Conservation (phyloP, 2,797 vertebrate species). For the Hydrocynus forskahlii region DNA sequence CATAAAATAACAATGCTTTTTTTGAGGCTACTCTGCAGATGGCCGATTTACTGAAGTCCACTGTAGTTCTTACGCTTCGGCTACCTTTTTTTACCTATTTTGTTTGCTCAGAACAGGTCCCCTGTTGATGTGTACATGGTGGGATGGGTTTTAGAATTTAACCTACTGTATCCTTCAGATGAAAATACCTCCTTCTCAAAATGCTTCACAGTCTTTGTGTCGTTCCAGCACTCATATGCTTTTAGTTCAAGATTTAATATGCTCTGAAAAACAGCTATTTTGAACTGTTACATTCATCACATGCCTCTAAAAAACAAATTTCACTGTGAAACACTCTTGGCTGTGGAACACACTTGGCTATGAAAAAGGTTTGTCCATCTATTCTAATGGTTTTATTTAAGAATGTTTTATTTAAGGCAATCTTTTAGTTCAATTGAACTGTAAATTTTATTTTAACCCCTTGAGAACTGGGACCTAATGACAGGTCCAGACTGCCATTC, state of each 20-base stretch:
- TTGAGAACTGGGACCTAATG: neutral
- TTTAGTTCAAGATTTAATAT: neutral
- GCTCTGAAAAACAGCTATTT: neutral
- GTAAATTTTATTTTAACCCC: too few relatives aligned
- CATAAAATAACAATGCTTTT: slow-evolving; percentile 33
- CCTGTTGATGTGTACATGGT: neutral
- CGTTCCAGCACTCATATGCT: neutral
- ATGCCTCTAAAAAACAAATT: neutral
- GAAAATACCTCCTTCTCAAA: neutral
- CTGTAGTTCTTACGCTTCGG: slow-evolving; percentile 22
- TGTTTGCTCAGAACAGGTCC: neutral
- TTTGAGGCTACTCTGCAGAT: slow-evolving; percentile 34
- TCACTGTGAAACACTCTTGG: too few relatives aligned
- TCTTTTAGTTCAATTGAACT: neutral
- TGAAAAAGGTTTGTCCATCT: too few relatives aligned
- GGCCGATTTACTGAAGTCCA: slow-evolving; percentile 4
- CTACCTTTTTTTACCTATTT: neutral
- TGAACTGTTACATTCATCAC: neutral
- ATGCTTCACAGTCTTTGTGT: neutral
- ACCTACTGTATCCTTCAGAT: neutral
- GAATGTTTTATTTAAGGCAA: neutral
- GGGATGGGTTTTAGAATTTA: neutral
- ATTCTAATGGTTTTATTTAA: too few relatives aligned
- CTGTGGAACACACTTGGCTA: too few relatives aligned
- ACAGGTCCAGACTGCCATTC: neutral